Percentiles rank a stretch among this genome's conserved stretches.
Conservation (phyloP, 2,888 invertebrate genomes). For the Drosophila bunnanda region DNA sequence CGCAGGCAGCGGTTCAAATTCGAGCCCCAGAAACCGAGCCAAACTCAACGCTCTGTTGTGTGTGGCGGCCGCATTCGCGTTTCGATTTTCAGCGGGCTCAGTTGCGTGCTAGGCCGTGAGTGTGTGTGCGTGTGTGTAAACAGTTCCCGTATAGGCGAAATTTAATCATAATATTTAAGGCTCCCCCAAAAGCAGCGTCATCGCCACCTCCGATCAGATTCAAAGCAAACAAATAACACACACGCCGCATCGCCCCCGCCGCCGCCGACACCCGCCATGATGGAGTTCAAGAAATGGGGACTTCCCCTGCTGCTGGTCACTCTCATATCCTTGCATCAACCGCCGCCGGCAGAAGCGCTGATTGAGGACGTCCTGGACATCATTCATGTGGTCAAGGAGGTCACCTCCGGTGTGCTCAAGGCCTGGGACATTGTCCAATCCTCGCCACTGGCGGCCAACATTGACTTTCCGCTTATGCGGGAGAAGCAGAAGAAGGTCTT, state of each 20-base stretch:
- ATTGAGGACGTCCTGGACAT: constrained; percentile 88
- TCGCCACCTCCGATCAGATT: constrained; percentile 20
- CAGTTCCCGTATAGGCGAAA: constrained; percentile 11
- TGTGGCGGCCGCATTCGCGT: constrained; percentile 55
- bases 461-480: constrained; percentile 87
- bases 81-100: constrained; percentile 55
- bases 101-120: constrained; percentile 46
- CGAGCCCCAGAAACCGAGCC: constrained; percentile 20
- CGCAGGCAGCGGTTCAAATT: constrained; percentile 16
- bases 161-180: constrained; percentile 21
- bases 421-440: constrained; percentile 88
- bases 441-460: constrained; percentile 86
- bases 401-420: constrained; percentile 87
- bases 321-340: constrained; percentile 40
- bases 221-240: constrained; percentile 9
- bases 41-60: constrained; percentile 36
- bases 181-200: constrained; percentile 3
- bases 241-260: background rate
- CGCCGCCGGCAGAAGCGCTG: constrained; percentile 83
- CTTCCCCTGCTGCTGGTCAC: constrained; percentile 18
- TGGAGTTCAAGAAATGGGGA: constrained; percentile 20
- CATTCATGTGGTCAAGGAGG: constrained; percentile 86
- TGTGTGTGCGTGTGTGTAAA: constrained; percentile 10
- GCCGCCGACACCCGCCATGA: background rate
- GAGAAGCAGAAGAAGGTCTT: constrained; percentile 88